Percentiles rank a stretch among this genome's conserved stretches.
Evolutionary conservation across 2,113 vertebrate species (phyloP).

Genomic region (Syngnathus typhle): DNA sequence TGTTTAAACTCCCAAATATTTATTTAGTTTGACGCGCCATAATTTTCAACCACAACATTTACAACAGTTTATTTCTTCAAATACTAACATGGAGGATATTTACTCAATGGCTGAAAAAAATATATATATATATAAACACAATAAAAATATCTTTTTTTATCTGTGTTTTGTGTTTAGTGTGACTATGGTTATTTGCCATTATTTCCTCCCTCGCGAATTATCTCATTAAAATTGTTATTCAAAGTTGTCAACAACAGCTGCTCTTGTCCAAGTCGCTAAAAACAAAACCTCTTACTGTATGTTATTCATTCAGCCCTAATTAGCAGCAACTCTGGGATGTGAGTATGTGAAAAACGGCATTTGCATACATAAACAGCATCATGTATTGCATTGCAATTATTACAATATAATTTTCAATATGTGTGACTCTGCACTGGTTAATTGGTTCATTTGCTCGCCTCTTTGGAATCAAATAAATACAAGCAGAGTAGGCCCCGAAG

Average conservation of each 20-base stretch:
- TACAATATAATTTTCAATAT: too few species aligned
- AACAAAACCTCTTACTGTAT: background rate
- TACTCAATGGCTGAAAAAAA: background rate
- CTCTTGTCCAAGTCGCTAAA: slow-evolving; percentile 9
- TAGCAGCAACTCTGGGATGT: slow-evolving; percentile 10
- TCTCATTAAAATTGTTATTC: slow-evolving; percentile 25
- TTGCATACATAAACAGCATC: slow-evolving; percentile 24
- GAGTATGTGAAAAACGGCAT: background rate
- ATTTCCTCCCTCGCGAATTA: slow-evolving; percentile 9
- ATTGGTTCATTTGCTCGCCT: background rate
- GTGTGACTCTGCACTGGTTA: background rate
- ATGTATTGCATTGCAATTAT: background rate
- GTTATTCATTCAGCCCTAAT: slow-evolving; percentile 10
- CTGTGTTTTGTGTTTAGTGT: background rate
- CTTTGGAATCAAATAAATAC: background rate
- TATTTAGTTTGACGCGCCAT: too few species aligned
- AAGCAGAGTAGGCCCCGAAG: background rate
- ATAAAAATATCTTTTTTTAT: too few species aligned
- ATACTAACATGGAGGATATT: background rate
- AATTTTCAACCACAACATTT: too few species aligned
- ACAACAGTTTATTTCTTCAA: background rate
- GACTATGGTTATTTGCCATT: slow-evolving; percentile 1
- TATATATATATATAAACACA: too few species aligned
- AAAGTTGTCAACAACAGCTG: slow-evolving; percentile 12
- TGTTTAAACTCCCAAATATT: too few species aligned